These are phyloP conservation scores for Diceros bicornis DNA, from an alignment of 2,797 vertebrate genomes.

Conservation along the genomic window DNA sequence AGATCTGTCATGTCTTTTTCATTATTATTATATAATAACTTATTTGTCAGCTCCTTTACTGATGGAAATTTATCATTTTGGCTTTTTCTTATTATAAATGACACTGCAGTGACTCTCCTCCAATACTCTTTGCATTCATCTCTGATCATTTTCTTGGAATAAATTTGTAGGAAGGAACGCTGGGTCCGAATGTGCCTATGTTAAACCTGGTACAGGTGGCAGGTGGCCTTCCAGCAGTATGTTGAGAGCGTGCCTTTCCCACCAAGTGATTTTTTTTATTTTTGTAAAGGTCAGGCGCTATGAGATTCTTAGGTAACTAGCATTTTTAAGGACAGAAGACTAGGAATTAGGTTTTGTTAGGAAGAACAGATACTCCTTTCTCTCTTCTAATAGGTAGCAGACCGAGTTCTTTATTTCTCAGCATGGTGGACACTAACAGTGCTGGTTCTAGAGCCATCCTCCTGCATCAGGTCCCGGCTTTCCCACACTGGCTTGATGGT, in stretches of 20 bases:
- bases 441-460: not conserved
- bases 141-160: not conserved
- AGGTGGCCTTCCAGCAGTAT: not conserved
- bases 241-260: not conserved
- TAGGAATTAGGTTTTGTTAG: not conserved
- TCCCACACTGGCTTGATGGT: accelerated
- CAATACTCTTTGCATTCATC: not conserved
- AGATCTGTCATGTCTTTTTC: not conserved
- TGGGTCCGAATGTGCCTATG: not conserved
- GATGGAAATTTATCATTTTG: not conserved
- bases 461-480: not conserved
- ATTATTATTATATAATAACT: not conserved
- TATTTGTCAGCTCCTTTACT: not conserved
- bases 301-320: not conserved
- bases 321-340: not conserved
- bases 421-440: accelerated
- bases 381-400: not conserved
- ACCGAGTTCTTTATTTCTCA: not conserved
- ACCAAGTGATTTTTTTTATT: not conserved
- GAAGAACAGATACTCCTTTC: not conserved
- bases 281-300: not conserved
- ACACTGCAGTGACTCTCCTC: not conserved
- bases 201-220: not conserved
- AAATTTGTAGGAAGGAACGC: not conserved
- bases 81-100: not conserved